Base-by-base conservation (phyloP, 2,888 invertebrate genomes). In the Caradrina clavipalpis region DNA sequence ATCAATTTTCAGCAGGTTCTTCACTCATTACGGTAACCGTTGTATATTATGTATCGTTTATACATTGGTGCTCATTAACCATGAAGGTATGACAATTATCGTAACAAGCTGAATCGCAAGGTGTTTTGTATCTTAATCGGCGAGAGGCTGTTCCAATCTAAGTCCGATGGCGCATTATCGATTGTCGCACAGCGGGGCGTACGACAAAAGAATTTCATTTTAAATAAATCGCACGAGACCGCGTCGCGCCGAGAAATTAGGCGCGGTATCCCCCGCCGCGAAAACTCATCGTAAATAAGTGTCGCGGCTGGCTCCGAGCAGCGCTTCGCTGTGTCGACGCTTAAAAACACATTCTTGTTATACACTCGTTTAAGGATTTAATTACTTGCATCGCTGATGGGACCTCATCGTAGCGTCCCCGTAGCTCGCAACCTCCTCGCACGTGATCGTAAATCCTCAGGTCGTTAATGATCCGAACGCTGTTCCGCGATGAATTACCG, bases 311-410 rank as follows among this genome's bases (percentile, higher is more conserved):
- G 86, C 85, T 86, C 81, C 86, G 87, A 87, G 82, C 89, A 83
- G 79, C 82, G 83, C 87, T 85, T 87, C 88, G 89, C 86, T 90
- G 89, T 86, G 88, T 85, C 88, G 87, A 90, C 87, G 90, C 88
- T 92, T 91, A 89, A 92, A 93, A 92, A 92, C 91, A 92, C 89
- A 93, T 93, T 92, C 93, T 95, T 94, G 92, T 93, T 93, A 93
- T 94, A 95, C 94, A 94, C 93, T 94, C 94, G 92, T 94, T 95
- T 94, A 94, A 91, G 92, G 91, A 92, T 95, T 95, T 95, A 95
- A 95, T 95, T 95, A 94, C 92, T 92, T 93, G 93, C 91, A 92
- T 91, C 91, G 88, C 86, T 90, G 92, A 92, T 92, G 91, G 88
- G 87, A 84, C 68, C 83, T 79, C 82, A 81, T 77, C 80, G 77